These are phyloP conservation scores for Notarius lentiginosus DNA, from an alignment of 2,113 vertebrate species.

Conservation along the genomic window DNA sequence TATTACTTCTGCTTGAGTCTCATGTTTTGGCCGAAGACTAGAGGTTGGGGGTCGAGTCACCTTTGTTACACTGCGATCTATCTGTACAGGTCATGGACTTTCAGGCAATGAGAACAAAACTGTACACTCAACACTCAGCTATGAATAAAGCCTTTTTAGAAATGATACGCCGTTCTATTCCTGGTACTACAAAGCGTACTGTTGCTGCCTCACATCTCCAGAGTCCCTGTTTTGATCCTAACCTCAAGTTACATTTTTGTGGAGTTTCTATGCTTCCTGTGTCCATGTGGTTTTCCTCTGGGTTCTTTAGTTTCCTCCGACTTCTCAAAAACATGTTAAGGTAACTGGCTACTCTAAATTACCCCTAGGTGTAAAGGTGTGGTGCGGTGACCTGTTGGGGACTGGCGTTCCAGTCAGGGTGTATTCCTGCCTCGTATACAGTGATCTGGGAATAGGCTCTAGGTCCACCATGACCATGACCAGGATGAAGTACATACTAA, in stretches of 20 bases:
- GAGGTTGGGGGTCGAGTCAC: neutral
- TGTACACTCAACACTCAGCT: too few relatives aligned
- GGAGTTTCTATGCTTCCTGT: neutral
- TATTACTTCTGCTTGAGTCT: neutral
- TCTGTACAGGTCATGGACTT: neutral
- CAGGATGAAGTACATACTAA: neutral
- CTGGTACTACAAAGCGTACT: too few relatives aligned
- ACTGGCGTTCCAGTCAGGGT: neutral
- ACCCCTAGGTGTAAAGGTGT: neutral
- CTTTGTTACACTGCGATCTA: neutral
- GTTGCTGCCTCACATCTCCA: neutral
- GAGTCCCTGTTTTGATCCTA: neutral
- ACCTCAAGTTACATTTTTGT: neutral
- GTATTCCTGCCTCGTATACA: neutral
- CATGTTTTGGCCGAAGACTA: neutral
- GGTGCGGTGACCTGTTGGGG: neutral
- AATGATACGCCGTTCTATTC: too few relatives aligned
- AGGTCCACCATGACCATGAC: too few relatives aligned
- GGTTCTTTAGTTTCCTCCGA: neutral
- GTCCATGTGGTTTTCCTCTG: neutral
- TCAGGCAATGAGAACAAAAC: neutral
- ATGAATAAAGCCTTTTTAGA: too few relatives aligned
- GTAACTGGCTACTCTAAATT: neutral
- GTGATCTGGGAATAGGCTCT: too few relatives aligned
- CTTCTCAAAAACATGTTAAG: neutral